A percentile compares a stretch with the other conserved stretches of the same genome.
These are phyloP conservation scores for Lacerta viridis DNA, from an alignment of 2,797 vertebrate genomes.

Conservation along the genomic window DNA sequence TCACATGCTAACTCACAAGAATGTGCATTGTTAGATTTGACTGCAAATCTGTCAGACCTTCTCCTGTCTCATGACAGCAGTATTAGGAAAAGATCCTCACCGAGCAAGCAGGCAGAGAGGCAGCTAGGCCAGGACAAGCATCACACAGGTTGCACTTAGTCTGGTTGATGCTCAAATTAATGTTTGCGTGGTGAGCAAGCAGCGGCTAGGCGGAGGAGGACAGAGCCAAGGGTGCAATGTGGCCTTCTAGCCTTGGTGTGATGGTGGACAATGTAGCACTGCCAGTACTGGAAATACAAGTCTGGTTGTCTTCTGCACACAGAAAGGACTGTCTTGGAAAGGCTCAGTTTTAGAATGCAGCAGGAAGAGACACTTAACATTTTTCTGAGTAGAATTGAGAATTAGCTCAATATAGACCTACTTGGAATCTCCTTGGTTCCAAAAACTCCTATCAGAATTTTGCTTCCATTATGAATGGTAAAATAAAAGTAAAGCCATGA, in stretches of 20 bases:
- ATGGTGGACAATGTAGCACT: background rate
- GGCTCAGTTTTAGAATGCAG: background rate
- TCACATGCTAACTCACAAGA: no score
- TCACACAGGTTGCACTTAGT: no score
- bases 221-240: background rate
- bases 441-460: background rate
- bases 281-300: background rate
- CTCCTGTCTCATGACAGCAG: background rate
- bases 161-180: no score
- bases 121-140: no score
- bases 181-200: background rate
- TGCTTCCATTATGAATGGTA: background rate
- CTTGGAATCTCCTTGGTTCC: no score
- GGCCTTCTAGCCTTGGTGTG: background rate
- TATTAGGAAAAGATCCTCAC: background rate
- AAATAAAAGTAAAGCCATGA: background rate
- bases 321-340: background rate
- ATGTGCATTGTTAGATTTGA: no score
- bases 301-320: background rate
- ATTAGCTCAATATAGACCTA: background rate
- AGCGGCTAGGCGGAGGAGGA: background rate
- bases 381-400: background rate
- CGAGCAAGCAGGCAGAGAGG: background rate
- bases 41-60: background rate
- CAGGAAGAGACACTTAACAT: background rate